Conservation (phyloP, 2,888 invertebrate genomes). For the Hylaea fasciaria region DNA sequence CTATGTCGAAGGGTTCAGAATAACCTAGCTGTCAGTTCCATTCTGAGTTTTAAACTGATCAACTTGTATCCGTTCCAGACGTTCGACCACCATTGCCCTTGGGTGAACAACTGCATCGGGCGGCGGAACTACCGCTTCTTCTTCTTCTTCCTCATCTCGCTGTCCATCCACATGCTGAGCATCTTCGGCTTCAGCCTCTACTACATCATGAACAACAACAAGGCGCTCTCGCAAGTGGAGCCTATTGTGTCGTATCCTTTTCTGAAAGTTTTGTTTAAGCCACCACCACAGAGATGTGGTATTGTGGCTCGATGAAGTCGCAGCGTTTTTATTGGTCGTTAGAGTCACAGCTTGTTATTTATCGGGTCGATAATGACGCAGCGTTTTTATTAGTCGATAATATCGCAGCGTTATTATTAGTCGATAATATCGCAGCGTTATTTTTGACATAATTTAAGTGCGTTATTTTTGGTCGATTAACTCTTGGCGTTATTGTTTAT, state of each 20-base stretch:
- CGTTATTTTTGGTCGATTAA: too few species aligned
- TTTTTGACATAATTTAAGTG: too few species aligned
- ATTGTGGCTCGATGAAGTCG: too few species aligned
- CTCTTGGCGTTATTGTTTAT: too few species aligned
- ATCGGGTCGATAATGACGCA: too few species aligned
- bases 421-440: too few species aligned
- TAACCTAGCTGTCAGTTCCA: too few species aligned
- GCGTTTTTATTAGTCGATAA: too few species aligned
- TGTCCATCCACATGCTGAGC: constrained; percentile 98
- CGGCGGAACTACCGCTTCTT: constrained; percentile 99
- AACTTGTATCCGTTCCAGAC: constrained; percentile 88
- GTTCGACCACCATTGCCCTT: constrained; percentile 99
- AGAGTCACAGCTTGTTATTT: too few species aligned
- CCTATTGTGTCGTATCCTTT: constrained; percentile 96
- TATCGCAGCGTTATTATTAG: too few species aligned
- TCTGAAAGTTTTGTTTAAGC: not conserved
- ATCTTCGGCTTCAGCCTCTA: constrained; percentile 97
- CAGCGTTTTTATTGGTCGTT: not conserved
- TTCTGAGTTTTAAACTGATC: not conserved
- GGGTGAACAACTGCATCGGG: constrained; percentile 99
- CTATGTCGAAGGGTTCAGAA: too few species aligned
- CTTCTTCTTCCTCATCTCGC: constrained; percentile 98
- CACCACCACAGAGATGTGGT: not conserved
- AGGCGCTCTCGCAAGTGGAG: constrained; percentile 90
- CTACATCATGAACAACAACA: constrained; percentile 94